Percentiles rank a stretch among this genome's conserved stretches.
phyloP scores from a whole-genome alignment of 2,113 vertebrate genomes.

The Chionomys nivalis region DNA sequence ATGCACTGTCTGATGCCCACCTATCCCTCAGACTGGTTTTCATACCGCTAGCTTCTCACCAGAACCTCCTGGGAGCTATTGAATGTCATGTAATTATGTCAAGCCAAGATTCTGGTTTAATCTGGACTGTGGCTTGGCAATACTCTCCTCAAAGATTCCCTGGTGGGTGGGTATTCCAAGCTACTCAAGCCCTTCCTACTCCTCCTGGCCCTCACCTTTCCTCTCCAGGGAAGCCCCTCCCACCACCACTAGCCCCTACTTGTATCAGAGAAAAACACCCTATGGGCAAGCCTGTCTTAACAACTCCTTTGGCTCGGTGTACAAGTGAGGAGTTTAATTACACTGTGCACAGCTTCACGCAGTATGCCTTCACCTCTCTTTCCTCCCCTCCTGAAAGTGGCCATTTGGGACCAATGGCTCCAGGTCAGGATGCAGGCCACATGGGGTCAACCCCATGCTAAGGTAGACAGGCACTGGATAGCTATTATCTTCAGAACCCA shows the following conservation, averaged over 20 bases:
- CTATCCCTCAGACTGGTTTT: background rate
- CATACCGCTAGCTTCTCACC: background rate
- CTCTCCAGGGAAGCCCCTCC: background rate
- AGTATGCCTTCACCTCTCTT: background rate
- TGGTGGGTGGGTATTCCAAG: background rate
- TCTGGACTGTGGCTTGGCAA: background rate
- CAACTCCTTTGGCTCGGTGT: background rate
- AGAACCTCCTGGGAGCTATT: background rate
- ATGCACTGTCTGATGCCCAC: background rate
- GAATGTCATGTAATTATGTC: rapidly evolving
- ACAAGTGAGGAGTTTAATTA: background rate
- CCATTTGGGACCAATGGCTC: background rate
- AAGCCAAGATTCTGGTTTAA: background rate
- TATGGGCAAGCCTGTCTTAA: background rate
- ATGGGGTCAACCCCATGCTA: background rate
- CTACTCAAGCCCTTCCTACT: background rate
- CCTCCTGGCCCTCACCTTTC: background rate
- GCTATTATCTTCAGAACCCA: background rate
- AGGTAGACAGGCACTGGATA: background rate
- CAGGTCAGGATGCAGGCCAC: background rate
- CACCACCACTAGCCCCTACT: background rate
- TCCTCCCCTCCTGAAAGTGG: background rate
- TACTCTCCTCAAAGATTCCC: background rate
- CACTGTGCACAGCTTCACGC: too few relatives aligned
- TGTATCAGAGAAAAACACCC: background rate